Evolutionary conservation across 2,797 vertebrate genomes (phyloP).

Genomic region (Echiichthys vipera): DNA sequence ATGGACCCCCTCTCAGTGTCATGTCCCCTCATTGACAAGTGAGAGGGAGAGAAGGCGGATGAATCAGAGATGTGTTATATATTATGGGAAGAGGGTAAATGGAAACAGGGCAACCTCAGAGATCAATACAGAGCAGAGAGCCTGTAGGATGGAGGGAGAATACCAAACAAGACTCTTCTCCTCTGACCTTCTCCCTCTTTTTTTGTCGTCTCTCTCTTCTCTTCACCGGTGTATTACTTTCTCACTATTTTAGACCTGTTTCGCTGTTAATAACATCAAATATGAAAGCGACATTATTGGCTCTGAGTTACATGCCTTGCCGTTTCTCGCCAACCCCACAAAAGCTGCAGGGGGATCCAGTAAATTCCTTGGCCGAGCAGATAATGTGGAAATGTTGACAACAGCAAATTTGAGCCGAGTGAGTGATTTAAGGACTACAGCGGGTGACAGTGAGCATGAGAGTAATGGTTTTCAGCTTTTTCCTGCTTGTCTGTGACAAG

Average conservation of each 20-base stretch:
- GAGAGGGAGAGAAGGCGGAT: constrained; percentile 58
- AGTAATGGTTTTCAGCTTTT: constrained; percentile 74
- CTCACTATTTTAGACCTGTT: constrained; percentile 20
- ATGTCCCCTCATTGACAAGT: constrained; percentile 65
- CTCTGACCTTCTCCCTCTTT: background rate
- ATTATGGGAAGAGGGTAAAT: constrained; percentile 81
- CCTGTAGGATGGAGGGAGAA: constrained; percentile 67
- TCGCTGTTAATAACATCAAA: constrained; percentile 45
- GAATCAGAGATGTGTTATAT: constrained; percentile 79
- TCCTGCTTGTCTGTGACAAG: constrained; percentile 60
- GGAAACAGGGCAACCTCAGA: constrained; percentile 73
- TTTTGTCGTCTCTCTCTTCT: background rate
- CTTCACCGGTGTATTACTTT: constrained; percentile 10
- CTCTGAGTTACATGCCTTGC: constrained; percentile 55
- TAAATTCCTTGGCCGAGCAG: constrained; percentile 76
- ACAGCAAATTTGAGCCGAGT: constrained; percentile 77
- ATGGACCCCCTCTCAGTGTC: constrained; percentile 64
- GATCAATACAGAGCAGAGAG: constrained; percentile 77
- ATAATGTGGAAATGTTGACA: constrained; percentile 83
- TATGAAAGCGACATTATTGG: constrained; percentile 73
- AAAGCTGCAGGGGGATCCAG: constrained; percentile 75
- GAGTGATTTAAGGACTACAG: constrained; percentile 78
- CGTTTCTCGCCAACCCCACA: constrained; percentile 67
- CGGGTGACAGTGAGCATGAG: constrained; percentile 69
- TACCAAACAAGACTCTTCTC: constrained; percentile 64